These are phyloP conservation scores for Melieria picta DNA, from an alignment of 2,888 invertebrate genomes.

Conservation along the genomic window DNA sequence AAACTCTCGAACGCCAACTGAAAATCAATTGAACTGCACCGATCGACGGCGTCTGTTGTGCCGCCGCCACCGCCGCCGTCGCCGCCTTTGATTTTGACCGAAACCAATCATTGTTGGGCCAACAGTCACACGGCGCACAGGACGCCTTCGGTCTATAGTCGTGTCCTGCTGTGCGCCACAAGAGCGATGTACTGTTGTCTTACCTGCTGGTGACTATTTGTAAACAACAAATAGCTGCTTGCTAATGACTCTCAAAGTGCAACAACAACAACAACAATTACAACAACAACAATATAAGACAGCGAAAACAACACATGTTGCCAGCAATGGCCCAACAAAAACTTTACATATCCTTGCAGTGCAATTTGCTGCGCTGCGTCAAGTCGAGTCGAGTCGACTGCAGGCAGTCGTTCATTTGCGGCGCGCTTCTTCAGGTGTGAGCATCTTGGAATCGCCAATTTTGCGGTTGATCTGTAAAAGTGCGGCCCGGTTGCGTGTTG, in stretches of 20 bases:
- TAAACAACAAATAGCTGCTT: constrained; percentile 33
- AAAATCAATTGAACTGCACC: constrained; percentile 17
- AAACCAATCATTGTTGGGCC: constrained; percentile 62
- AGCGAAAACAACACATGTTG: constrained; percentile 3
- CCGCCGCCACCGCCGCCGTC: constrained; percentile 1
- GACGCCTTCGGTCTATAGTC: neutral
- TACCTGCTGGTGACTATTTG: constrained; percentile 9
- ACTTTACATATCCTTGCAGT: constrained; percentile 11
- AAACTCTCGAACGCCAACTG: no score
- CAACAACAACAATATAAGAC: no score
- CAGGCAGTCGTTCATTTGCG: neutral
- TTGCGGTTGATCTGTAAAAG: constrained; percentile 33
- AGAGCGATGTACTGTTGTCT: neutral
- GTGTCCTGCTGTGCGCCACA: constrained; percentile 48
- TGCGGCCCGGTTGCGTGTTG: neutral
- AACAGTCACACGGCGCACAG: constrained; percentile 48
- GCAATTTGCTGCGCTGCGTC: neutral
- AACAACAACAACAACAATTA: no score
- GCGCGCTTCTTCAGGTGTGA: constrained; percentile 5
- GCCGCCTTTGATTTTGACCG: constrained; percentile 54
- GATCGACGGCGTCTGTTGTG: constrained; percentile 19
- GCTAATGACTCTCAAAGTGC: neutral
- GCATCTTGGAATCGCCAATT: constrained; percentile 21
- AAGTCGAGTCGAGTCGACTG: neutral
- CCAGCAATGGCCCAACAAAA: neutral